A percentile compares a stretch with the other conserved stretches of the same genome.
These are phyloP conservation scores for Cephalophus harveyi DNA, from an alignment of 2,113 vertebrate genomes.

Conservation along the genomic window DNA sequence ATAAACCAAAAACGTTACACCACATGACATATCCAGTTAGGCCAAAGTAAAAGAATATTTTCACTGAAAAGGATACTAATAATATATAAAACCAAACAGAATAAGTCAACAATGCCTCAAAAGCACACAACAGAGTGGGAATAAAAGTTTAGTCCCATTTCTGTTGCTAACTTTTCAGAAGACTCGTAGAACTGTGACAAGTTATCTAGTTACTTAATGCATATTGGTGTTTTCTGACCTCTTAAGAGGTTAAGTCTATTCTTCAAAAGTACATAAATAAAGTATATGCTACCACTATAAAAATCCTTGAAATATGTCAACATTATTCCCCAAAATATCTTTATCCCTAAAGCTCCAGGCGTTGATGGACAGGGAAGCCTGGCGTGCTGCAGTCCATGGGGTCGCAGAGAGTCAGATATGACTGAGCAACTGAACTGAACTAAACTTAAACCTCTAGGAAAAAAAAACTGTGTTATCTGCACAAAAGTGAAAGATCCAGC, in stretches of 20 bases:
- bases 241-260: neutral
- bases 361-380: neutral
- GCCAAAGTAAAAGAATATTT: neutral
- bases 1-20: slow-evolving; percentile 48
- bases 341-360: neutral
- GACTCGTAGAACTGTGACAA: neutral
- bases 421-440: neutral
- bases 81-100: slow-evolving; percentile 7
- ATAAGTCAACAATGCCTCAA: slow-evolving; percentile 22
- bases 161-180: neutral
- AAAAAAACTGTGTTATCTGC: neutral
- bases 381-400: neutral
- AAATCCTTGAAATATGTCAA: neutral
- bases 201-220: neutral
- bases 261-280: neutral
- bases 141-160: neutral
- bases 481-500: neutral
- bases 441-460: neutral
- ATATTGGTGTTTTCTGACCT: neutral
- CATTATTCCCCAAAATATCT: neutral
- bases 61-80: slow-evolving; percentile 2
- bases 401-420: neutral
- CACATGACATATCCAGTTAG: neutral
- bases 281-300: neutral
- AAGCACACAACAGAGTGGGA: neutral